Evolutionary conservation across 2,113 vertebrate genomes (phyloP), one percentile per base, ranked within the genome.

Genomic region (Isichthys henryi): DNA sequence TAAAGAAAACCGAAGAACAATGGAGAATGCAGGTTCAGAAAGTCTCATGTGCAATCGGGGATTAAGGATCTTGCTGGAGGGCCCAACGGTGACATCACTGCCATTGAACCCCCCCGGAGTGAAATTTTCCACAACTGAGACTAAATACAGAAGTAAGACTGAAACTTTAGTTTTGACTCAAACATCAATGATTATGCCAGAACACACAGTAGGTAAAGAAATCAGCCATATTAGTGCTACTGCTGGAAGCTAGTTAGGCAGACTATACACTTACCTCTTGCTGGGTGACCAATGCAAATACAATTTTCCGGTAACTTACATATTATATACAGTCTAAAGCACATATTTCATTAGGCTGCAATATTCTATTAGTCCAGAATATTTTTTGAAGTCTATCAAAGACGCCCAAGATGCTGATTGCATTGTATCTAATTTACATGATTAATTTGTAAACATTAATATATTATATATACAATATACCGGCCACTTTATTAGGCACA

Each of bases 151-250:
- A 45, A 77, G 23, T 21, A 6, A 58, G 43, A n/a, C 19, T 27
- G 84, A 91, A 39, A 62, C 88, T 87, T 90, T 88, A 50, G 88
- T 89, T 90, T 87, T 13, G 11, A 27, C 5, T 19, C 87, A 66
- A 66, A 88, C 89, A 87, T 70, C 45, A 27, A 46, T 90, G 90
- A 90, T 86, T 88, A 53, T 27, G 88, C 90, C 91, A 89, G 87
- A 84, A 62, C 85, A 89, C 89, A 91, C 86, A 35, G n/a, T 21
- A 21, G 15, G 56, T 39, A 70, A 43, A 62, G 1, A 46, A 31
- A 2, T 35, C 43, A 27, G 10, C 0, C 4, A 4, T 43, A 13
- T 74, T 48, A 19, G 58, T 9, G 27, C 7, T 50, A 5, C 43
- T 74, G 39, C 45, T 74, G 88, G 45, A 74, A 17, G n/a, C 27